phyloP scores from a whole-genome alignment of 2,888 invertebrate genomes.

The Troglohyphantes excavatus region DNA sequence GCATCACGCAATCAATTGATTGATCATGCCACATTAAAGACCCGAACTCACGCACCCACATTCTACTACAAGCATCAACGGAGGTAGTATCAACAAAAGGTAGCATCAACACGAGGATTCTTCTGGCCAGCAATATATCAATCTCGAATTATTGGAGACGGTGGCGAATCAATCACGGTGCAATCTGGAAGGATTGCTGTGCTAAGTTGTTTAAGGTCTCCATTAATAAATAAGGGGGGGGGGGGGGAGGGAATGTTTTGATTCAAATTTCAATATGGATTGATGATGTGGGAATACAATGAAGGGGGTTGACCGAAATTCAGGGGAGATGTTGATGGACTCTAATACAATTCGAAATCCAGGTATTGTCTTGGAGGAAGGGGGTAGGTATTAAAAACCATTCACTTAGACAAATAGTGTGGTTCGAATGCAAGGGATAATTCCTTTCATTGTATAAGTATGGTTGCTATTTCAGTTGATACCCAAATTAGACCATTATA shows the following conservation, averaged over 20 bases:
- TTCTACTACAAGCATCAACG: background rate
- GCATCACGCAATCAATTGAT: slow-evolving; percentile 48
- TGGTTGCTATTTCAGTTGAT: no score
- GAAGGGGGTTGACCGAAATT: background rate
- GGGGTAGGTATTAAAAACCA: no score
- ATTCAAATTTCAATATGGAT: background rate
- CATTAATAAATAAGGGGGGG: background rate
- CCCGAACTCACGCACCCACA: slow-evolving; percentile 4
- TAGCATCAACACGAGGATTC: slow-evolving; percentile 6
- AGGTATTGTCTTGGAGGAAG: background rate
- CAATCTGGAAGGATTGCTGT: background rate
- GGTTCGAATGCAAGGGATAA: no score
- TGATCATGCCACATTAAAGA: slow-evolving; percentile 21
- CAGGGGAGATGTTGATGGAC: background rate
- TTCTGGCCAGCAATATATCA: background rate
- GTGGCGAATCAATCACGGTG: background rate
- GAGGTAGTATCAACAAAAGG: background rate
- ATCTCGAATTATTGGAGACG: background rate
- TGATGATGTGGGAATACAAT: background rate
- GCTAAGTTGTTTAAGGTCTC: background rate
- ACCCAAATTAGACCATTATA: no score
- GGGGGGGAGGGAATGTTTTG: background rate
- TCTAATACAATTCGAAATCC: background rate
- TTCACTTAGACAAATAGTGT: no score
- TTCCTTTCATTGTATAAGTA: no score